Conservation (phyloP, 2,888 invertebrate genomes). For the Zaprionus lineosus region DNA sequence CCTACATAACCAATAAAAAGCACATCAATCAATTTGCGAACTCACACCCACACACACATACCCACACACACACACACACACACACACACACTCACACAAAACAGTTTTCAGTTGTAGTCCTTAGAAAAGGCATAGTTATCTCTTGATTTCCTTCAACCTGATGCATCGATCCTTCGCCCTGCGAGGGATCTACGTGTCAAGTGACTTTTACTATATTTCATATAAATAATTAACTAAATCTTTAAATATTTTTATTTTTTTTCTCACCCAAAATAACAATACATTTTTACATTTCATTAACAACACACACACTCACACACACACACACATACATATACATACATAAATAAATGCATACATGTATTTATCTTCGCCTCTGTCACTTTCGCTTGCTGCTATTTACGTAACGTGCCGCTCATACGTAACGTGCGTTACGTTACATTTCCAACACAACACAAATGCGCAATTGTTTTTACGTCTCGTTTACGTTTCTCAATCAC, state of each 20-base stretch:
- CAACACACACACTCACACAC: no score
- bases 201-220: no score
- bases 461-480: constrained; percentile 35
- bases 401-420: constrained; percentile 42
- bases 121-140: background rate
- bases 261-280: constrained; percentile 13
- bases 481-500: constrained; percentile 19
- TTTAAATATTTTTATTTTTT: constrained; percentile 13
- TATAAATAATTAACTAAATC: constrained; percentile 9
- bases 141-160: constrained; percentile 17
- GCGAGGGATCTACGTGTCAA: constrained; percentile 11
- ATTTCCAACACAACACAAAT: constrained; percentile 35
- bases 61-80: constrained; percentile 7
- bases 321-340: constrained; percentile 19
- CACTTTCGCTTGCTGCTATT: constrained; percentile 50
- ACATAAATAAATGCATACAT: constrained; percentile 3
- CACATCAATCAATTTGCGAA: constrained; percentile 59
- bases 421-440: constrained; percentile 47
- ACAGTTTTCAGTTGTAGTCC: constrained; percentile 37
- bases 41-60: constrained; percentile 3
- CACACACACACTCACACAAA: constrained; percentile 1
- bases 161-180: constrained; percentile 4
- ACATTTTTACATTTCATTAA: no score
- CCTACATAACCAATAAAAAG: constrained; percentile 70
- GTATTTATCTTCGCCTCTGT: constrained; percentile 37